These are phyloP conservation scores for Meteorus colon DNA, from an alignment of 2,888 invertebrate genomes.

Conservation along the genomic window DNA sequence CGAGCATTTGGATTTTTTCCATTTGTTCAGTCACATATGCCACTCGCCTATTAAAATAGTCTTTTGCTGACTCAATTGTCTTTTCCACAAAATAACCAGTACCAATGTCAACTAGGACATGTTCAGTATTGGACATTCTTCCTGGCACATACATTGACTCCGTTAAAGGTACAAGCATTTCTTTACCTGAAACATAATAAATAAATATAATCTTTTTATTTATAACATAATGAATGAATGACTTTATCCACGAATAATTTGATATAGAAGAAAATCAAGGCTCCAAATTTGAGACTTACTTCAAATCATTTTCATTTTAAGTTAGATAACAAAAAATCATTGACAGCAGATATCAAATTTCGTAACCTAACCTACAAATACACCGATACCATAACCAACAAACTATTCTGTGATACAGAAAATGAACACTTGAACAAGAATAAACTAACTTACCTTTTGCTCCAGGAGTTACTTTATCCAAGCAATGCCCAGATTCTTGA, in stretches of 20 bases:
- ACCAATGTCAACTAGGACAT: conserved; percentile 95
- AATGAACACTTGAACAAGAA: conserved; percentile 30
- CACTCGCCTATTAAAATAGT: conserved; percentile 94
- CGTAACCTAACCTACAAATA: conserved; percentile 41
- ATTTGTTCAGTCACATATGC: conserved; percentile 95
- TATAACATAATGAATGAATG: too few relatives aligned
- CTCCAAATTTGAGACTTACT: too few relatives aligned
- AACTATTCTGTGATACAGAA: not conserved
- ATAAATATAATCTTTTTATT: not conserved
- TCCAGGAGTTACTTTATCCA: conserved; percentile 85
- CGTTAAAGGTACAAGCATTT: conserved; percentile 94
- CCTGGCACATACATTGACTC: conserved; percentile 99
- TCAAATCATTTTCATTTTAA: too few relatives aligned
- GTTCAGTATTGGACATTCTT: conserved; percentile 86
- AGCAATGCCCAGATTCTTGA: conserved; percentile 88
- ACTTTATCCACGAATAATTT: too few relatives aligned
- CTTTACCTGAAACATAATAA: conserved; percentile 74
- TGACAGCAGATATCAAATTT: conserved; percentile 30
- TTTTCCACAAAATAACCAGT: conserved; percentile 98
- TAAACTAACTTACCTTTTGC: conserved; percentile 77
- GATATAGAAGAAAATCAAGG: too few relatives aligned
- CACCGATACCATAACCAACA: not conserved
- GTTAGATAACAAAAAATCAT: too few relatives aligned
- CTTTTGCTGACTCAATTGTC: conserved; percentile 87
- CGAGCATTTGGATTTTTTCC: conserved; percentile 90